Conservation (phyloP, 1,140 invertebrate genomes). For the Battus philenor region DNA sequence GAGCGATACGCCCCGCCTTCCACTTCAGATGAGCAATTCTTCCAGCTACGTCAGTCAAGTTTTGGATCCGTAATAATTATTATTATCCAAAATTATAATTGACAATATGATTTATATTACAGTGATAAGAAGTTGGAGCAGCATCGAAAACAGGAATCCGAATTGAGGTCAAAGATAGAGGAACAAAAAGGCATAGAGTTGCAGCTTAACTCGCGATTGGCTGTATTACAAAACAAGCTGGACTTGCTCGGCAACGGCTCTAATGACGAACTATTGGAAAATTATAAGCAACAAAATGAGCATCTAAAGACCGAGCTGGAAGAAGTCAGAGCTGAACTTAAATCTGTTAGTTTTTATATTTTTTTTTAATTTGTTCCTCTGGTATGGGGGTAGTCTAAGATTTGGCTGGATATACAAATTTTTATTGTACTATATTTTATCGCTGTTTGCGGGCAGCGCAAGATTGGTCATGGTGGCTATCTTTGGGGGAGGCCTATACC, state of each 20-base stretch:
- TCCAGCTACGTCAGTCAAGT: too few relatives aligned
- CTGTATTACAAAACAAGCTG: conserved; percentile 54
- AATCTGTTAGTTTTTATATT: conserved; percentile 39
- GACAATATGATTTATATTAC: too few relatives aligned
- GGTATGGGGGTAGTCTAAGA: not conserved
- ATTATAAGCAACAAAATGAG: conserved; percentile 48
- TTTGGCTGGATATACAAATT: too few relatives aligned
- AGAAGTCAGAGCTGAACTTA: conserved; percentile 42
- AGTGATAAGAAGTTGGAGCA: conserved; percentile 61
- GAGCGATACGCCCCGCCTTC: too few relatives aligned
- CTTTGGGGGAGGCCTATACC: too few relatives aligned
- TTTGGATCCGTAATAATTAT: too few relatives aligned
- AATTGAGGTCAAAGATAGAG: conserved; percentile 51
- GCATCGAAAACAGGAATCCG: conserved; percentile 51
- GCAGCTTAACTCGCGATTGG: conserved; percentile 50
- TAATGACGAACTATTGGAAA: conserved; percentile 46
- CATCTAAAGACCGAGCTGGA: conserved; percentile 43
- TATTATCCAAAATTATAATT: too few relatives aligned
- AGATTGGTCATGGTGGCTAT: too few relatives aligned
- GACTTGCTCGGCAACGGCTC: conserved; percentile 44
- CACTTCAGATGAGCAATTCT: too few relatives aligned
- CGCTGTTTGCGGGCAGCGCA: too few relatives aligned
- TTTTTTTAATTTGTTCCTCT: not conserved
- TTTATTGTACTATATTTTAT: too few relatives aligned
- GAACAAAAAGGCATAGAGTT: conserved; percentile 58